phyloP scores from a whole-genome alignment of 2,113 vertebrate species.

The Symphodus melops region DNA sequence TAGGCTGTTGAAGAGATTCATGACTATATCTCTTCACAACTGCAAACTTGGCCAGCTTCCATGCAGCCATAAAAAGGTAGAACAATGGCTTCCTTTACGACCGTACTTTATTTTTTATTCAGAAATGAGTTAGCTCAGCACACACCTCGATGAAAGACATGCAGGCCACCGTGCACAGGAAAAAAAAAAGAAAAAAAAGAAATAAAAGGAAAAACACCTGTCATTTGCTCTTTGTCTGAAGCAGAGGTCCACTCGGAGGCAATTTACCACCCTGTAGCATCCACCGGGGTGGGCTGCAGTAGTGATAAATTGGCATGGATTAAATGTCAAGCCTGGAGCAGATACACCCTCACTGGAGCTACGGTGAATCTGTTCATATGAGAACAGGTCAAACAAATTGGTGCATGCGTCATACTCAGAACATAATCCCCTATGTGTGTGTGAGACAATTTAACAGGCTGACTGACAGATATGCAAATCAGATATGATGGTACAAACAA shows the following conservation, averaged over 20 bases:
- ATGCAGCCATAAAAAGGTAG: slow-evolving; percentile 52
- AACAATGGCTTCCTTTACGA: slow-evolving; percentile 49
- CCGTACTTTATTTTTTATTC: slow-evolving; percentile 39
- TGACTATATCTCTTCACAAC: slow-evolving; percentile 46
- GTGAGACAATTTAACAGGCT: slow-evolving; percentile 1
- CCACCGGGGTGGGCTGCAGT: slow-evolving; percentile 54
- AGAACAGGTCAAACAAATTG: slow-evolving; percentile 51
- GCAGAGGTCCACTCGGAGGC: slow-evolving; percentile 38
- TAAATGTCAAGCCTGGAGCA: slow-evolving; percentile 77
- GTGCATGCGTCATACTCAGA: slow-evolving; percentile 28
- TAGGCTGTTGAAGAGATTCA: slow-evolving; percentile 58
- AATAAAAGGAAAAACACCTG: slow-evolving; percentile 37
- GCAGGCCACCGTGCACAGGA: background rate
- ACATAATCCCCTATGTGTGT: slow-evolving; percentile 43
- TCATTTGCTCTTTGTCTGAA: slow-evolving; percentile 21
- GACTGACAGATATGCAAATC: slow-evolving; percentile 22
- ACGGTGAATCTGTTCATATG: slow-evolving; percentile 53
- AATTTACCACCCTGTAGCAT: slow-evolving; percentile 51
- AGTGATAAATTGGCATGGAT: slow-evolving; percentile 78
- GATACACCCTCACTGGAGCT: slow-evolving; percentile 55
- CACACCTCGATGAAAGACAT: slow-evolving; percentile 3
- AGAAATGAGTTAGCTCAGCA: slow-evolving; percentile 26
- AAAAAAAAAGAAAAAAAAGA: slow-evolving; percentile 21
- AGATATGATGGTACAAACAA: slow-evolving; percentile 5
- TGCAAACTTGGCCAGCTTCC: slow-evolving; percentile 52